Conservation (phyloP, 2,113 vertebrate species). For the Nothobranchius furzeri region DNA sequence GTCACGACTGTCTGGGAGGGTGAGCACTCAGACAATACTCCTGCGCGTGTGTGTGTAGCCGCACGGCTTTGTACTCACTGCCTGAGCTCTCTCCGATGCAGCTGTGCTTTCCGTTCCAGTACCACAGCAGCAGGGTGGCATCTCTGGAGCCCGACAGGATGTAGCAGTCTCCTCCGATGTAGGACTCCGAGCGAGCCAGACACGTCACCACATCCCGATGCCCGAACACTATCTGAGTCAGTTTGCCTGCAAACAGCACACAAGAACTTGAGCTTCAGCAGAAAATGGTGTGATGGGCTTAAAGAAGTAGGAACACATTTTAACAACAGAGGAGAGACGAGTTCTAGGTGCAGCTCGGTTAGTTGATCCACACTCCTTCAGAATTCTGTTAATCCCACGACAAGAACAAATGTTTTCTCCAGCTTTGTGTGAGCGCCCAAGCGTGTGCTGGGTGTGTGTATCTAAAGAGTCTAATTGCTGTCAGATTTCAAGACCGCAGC, state of each 20-base stretch:
- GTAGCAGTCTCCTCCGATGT: constrained; percentile 97
- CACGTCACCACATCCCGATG: constrained; percentile 98
- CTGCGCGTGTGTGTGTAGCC: constrained; percentile 18
- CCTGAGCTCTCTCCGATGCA: constrained; percentile 89
- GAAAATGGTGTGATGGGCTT: too few relatives aligned
- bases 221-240: constrained; percentile 96
- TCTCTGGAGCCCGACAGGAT: constrained; percentile 95
- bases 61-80: constrained; percentile 75
- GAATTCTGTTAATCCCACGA: constrained; percentile 45
- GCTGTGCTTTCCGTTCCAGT: constrained; percentile 95
- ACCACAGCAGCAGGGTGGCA: constrained; percentile 96
- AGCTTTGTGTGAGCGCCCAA: constrained; percentile 11
- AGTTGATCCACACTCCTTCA: constrained; percentile 42
- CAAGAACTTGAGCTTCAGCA: neutral
- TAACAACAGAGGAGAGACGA: neutral
- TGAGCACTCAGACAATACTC: constrained; percentile 34
- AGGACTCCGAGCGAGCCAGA: constrained; percentile 92
- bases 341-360: constrained; percentile 1
- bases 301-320: neutral
- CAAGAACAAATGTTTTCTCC: constrained; percentile 69
- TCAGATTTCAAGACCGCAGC: constrained; percentile 72
- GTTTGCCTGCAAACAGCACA: constrained; percentile 82
- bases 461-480: constrained; percentile 72
- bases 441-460: constrained; percentile 49
- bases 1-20: constrained; percentile 60